phyloP scores from a whole-genome alignment of 1,140 invertebrate species.

The Lepidurus apus region DNA sequence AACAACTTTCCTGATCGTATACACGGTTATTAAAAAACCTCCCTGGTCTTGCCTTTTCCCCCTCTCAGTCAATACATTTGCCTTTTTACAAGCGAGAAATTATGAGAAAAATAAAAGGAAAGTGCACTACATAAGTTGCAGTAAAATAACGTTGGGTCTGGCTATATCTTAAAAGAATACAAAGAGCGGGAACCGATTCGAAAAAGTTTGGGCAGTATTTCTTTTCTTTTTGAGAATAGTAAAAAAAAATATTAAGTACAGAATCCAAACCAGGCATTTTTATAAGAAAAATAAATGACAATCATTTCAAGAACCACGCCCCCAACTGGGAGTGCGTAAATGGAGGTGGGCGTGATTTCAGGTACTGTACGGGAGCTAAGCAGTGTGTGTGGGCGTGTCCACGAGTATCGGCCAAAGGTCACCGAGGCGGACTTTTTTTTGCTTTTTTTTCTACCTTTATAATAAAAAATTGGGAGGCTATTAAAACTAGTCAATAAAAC shows the following conservation, averaged over 20 bases:
- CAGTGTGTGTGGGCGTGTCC: constrained; percentile 12
- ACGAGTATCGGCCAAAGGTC: constrained; percentile 18
- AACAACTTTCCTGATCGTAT: neutral
- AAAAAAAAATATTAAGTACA: neutral
- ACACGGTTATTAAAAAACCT: neutral
- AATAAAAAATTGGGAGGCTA: neutral
- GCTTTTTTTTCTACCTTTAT: neutral
- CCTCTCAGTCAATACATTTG: neutral
- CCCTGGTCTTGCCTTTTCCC: neutral
- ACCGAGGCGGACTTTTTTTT: neutral
- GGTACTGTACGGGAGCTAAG: constrained; percentile 16
- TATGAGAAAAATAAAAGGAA: too few relatives aligned
- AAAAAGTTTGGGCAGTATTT: too few relatives aligned
- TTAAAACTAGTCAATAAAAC: neutral
- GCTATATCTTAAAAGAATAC: too few relatives aligned
- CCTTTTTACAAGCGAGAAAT: too few relatives aligned
- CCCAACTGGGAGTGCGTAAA: constrained; percentile 1
- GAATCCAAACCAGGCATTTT: neutral
- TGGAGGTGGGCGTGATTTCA: constrained; percentile 17
- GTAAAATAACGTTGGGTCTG: too few relatives aligned
- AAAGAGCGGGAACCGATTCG: too few relatives aligned
- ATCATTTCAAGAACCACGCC: neutral
- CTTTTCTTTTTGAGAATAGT: neutral
- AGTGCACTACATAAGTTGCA: too few relatives aligned
- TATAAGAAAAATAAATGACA: neutral